Base-by-base conservation (phyloP, 2,888 invertebrate genomes). In the Conchocele bisecta region DNA sequence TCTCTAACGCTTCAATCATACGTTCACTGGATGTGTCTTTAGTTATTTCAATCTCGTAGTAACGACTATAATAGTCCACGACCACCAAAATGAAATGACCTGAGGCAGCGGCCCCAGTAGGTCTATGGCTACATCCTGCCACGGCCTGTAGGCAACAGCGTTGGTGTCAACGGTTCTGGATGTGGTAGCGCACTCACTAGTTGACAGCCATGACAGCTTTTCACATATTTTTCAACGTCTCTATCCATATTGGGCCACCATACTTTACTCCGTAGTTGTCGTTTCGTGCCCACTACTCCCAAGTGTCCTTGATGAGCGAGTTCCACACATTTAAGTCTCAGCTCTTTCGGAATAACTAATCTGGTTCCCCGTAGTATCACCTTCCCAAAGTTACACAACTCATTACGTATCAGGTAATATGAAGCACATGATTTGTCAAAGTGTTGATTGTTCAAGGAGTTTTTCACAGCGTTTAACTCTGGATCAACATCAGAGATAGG, bases 231-330 rank as follows among this genome's bases (percentile, higher is more conserved):
- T 44, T 79, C 76, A 15, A 76, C 58, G 2, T 66, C 60, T 28
- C 50, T 60, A 59, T 79, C 82, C 20, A 84, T 82, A 11, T 72
- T 67, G 6, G 84, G 82, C 82, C 80, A 82, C 77, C 78, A 83
- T n/a, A n/a, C n/a, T n/a, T n/a, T n/a, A n/a, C n/a, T n/a, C n/a
- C n/a, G n/a, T n/a, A n/a, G n/a, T n/a, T n/a, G n/a, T n/a, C n/a
- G n/a, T n/a, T n/a, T n/a, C n/a, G n/a, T n/a, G n/a, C n/a, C n/a
- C n/a, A n/a, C 51, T 80, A n/a, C n/a, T n/a, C n/a, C n/a, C n/a
- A n/a, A n/a, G n/a, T n/a, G n/a, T n/a, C n/a, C n/a, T n/a, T n/a
- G n/a, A n/a, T n/a, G n/a, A n/a, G n/a, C n/a, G n/a, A n/a, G n/a
- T n/a, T n/a, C n/a, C n/a, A n/a, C n/a, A n/a, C n/a, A n/a, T n/a